Conservation (phyloP, 2,888 invertebrate genomes). For the Tridacna crocea region DNA sequence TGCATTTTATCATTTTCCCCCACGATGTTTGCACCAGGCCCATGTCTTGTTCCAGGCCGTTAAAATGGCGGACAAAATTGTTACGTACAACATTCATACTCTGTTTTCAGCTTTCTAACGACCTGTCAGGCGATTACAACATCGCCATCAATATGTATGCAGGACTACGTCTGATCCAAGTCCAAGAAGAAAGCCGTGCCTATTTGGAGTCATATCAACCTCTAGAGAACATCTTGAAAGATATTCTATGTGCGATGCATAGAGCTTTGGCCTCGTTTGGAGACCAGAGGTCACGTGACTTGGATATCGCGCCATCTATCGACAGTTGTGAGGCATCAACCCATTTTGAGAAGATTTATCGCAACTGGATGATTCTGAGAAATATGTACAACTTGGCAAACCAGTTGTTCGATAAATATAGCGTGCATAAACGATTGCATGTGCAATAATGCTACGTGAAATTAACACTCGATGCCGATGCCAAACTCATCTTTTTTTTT, state of each 20-base stretch:
- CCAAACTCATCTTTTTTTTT: no score
- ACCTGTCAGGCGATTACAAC: neutral
- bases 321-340: neutral
- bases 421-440: neutral
- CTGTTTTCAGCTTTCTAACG: neutral
- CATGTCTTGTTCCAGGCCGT: no score
- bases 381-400: neutral
- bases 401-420: neutral
- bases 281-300: conserved; percentile 4
- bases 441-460: neutral
- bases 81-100: no score
- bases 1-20: no score
- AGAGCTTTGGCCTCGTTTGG: conserved; percentile 18
- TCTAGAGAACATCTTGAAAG: neutral
- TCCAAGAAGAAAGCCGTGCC: neutral
- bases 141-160: neutral
- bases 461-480: neutral
- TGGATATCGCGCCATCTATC: conserved; percentile 4
- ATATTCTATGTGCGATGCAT: conserved; percentile 8
- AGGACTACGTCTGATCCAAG: neutral
- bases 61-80: no score
- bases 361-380: neutral
- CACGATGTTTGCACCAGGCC: no score
- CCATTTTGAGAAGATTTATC: neutral
- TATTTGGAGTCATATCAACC: neutral